Conservation (phyloP, 2,888 invertebrate species). For the Cepaea hortensis region DNA sequence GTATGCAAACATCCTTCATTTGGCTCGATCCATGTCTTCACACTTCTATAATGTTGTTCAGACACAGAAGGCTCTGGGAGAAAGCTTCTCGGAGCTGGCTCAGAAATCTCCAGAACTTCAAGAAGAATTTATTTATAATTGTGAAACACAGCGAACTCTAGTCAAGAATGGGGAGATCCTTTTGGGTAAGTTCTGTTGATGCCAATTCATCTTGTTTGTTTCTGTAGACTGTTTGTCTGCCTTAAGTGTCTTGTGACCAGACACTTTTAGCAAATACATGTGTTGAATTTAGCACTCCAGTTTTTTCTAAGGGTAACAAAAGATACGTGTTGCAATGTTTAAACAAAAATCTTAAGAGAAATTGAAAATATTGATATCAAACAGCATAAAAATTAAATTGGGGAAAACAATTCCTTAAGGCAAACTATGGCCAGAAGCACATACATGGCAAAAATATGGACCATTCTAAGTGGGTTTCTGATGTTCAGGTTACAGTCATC, state of each 20-base stretch:
- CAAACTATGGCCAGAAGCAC: too few relatives aligned
- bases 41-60: constrained; percentile 92
- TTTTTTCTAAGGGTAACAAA: too few relatives aligned
- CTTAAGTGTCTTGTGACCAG: not conserved
- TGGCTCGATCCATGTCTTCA: constrained; percentile 89
- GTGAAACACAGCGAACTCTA: constrained; percentile 94
- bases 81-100: constrained; percentile 94
- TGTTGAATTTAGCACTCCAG: too few relatives aligned
- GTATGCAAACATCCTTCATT: constrained; percentile 86
- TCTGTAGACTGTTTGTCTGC: not conserved
- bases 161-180: constrained; percentile 95
- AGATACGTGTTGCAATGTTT: too few relatives aligned
- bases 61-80: constrained; percentile 89
- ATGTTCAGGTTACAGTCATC: too few relatives aligned
- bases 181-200: constrained; percentile 76
- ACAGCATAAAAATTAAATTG: too few relatives aligned
- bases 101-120: constrained; percentile 97
- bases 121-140: constrained; percentile 95
- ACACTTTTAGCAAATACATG: too few relatives aligned
- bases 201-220: not conserved
- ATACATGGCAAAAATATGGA: too few relatives aligned
- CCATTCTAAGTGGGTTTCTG: too few relatives aligned
- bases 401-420: too few relatives aligned
- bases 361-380: too few relatives aligned
- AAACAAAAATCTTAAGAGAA: too few relatives aligned